Conservation (phyloP, 2,113 vertebrate species). For the Oophaga pumilio region DNA sequence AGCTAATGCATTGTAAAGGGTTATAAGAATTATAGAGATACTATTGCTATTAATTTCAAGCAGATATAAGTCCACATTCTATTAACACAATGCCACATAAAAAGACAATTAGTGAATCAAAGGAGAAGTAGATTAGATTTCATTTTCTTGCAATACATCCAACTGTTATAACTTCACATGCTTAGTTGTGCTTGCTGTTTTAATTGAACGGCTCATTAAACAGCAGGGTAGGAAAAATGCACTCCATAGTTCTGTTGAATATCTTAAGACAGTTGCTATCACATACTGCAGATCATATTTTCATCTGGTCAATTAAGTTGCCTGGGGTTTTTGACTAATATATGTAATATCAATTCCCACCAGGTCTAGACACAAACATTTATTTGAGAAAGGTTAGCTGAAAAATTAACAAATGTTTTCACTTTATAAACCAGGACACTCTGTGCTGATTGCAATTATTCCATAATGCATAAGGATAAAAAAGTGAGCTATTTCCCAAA, state of each 20-base stretch:
- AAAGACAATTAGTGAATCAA: constrained; percentile 50
- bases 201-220: constrained; percentile 50
- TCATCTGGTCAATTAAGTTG: constrained; percentile 48
- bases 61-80: background rate
- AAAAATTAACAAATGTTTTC: constrained; percentile 59
- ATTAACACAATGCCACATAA: constrained; percentile 24
- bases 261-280: constrained; percentile 39
- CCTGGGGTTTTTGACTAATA: constrained; percentile 54
- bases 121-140: constrained; percentile 42
- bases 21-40: background rate
- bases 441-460: constrained; percentile 23
- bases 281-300: constrained; percentile 52
- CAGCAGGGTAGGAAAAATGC: constrained; percentile 49
- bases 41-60: constrained; percentile 1
- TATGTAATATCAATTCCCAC: constrained; percentile 58
- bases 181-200: constrained; percentile 50
- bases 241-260: constrained; percentile 30
- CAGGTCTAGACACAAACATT: constrained; percentile 55
- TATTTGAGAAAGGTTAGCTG: constrained; percentile 59
- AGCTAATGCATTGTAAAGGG: background rate
- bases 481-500: constrained; percentile 55
- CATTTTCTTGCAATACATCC: constrained; percentile 25
- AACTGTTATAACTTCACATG: constrained; percentile 28
- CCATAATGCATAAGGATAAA: constrained; percentile 52
- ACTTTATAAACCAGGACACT: constrained; percentile 26